Conservation (phyloP, 2,113 vertebrate genomes). For the Cyphomyrus plagiostoma region DNA sequence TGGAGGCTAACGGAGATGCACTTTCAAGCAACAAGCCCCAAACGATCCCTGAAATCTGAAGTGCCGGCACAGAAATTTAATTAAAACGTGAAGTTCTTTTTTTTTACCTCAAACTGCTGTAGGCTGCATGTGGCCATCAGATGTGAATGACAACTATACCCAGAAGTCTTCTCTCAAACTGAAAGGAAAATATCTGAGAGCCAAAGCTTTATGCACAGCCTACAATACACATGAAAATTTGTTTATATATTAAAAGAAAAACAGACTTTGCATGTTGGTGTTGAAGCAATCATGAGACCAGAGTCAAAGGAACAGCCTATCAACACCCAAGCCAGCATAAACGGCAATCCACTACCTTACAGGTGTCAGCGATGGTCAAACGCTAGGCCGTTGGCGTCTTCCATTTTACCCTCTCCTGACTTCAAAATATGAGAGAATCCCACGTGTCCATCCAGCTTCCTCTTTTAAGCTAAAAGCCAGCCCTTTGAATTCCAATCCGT, state of each 20-base stretch:
- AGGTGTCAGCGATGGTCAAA: not conserved
- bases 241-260: not conserved
- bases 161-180: not conserved
- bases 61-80: not conserved
- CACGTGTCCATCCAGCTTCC: not conserved
- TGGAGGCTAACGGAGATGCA: slow-evolving; percentile 10
- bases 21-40: not conserved
- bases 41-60: slow-evolving; percentile 6
- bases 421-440: not conserved
- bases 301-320: not conserved
- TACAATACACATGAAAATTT: not conserved
- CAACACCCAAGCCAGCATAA: not conserved
- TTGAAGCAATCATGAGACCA: too few species aligned
- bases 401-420: not conserved
- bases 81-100: slow-evolving; percentile 5
- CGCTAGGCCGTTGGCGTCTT: not conserved
- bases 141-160: not conserved
- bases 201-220: not conserved
- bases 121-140: slow-evolving; percentile 6
- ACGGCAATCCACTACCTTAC: not conserved
- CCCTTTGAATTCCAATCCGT: not conserved
- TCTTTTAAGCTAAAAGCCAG: slow-evolving; percentile 1
- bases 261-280: not conserved
- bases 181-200: not conserved
- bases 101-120: not conserved